These are phyloP conservation scores for Paedocypris sp. DNA, from an alignment of 2,113 vertebrate species.

Conservation along the genomic window DNA sequence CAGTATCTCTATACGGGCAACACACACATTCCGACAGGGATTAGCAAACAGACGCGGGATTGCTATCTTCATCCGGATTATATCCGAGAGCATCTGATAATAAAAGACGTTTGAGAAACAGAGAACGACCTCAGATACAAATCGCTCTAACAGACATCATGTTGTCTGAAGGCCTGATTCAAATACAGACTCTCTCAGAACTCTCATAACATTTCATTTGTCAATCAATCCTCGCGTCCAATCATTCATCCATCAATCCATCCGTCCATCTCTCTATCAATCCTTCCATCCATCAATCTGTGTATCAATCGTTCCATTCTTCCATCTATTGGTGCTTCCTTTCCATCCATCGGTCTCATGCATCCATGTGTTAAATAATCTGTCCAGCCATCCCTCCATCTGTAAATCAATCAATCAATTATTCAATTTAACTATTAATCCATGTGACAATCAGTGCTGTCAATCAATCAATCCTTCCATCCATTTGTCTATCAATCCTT, in stretches of 20 bases:
- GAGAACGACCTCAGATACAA: background rate
- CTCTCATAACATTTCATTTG: too few relatives aligned
- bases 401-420: too few relatives aligned
- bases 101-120: background rate
- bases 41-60: constrained; percentile 22
- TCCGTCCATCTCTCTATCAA: background rate
- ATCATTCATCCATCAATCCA: background rate
- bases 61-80: constrained; percentile 27
- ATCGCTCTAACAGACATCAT: background rate
- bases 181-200: too few relatives aligned
- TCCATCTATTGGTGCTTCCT: background rate
- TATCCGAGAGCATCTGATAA: background rate
- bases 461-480: too few relatives aligned
- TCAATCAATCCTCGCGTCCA: too few relatives aligned
- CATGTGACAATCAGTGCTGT: too few relatives aligned
- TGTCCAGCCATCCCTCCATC: too few relatives aligned
- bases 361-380: too few relatives aligned
- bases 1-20: constrained; percentile 12
- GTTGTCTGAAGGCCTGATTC: background rate
- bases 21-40: constrained; percentile 11
- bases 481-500: too few relatives aligned
- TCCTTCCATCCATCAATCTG: background rate
- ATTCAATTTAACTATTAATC: too few relatives aligned
- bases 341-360: too few relatives aligned
- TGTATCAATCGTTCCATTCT: background rate